Percentiles rank a stretch among this genome's conserved stretches.
phyloP scores from a whole-genome alignment of 2,888 invertebrate species.

The Orgyia antiqua region DNA sequence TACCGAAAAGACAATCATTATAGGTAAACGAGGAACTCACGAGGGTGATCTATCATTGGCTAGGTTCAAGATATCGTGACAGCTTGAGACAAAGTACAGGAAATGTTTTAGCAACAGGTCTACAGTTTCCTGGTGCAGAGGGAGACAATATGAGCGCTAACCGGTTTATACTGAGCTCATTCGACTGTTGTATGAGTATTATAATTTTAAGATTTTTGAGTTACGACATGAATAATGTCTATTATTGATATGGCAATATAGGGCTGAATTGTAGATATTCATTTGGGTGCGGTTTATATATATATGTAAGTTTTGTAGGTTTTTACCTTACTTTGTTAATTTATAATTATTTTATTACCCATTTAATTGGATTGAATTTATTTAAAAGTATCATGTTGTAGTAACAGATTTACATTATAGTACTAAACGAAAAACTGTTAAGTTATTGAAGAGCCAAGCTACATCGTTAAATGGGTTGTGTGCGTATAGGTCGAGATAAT shows the following conservation, averaged over 20 bases:
- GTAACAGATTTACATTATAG: too few species aligned
- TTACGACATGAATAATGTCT: conserved; percentile 30
- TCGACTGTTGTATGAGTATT: conserved; percentile 42
- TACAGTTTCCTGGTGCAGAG: conserved; percentile 70
- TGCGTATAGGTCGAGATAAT: conserved; percentile 44
- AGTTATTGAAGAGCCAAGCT: conserved; percentile 7
- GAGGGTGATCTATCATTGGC: conserved; percentile 22
- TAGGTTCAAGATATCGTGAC: conserved; percentile 37
- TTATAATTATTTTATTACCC: too few species aligned
- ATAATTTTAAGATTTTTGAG: conserved; percentile 36
- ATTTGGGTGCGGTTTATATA: too few species aligned
- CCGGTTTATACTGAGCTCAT: conserved; percentile 67
- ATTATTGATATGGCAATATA: conserved; percentile 1
- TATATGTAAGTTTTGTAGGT: too few species aligned
- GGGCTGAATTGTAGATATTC: too few species aligned
- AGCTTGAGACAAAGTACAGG: conserved; percentile 66
- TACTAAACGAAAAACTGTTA: too few species aligned
- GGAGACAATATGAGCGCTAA: conserved; percentile 70
- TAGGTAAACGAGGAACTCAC: conserved; percentile 14
- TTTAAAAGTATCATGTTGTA: too few species aligned
- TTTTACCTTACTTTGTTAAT: too few species aligned
- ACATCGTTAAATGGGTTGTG: conserved; percentile 23
- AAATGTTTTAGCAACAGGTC: conserved; percentile 61
- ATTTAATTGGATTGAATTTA: too few species aligned
- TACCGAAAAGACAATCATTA: neutral